Evolutionary conservation across 2,113 vertebrate species (phyloP).

Genomic region (Diadophis punctatus): DNA sequence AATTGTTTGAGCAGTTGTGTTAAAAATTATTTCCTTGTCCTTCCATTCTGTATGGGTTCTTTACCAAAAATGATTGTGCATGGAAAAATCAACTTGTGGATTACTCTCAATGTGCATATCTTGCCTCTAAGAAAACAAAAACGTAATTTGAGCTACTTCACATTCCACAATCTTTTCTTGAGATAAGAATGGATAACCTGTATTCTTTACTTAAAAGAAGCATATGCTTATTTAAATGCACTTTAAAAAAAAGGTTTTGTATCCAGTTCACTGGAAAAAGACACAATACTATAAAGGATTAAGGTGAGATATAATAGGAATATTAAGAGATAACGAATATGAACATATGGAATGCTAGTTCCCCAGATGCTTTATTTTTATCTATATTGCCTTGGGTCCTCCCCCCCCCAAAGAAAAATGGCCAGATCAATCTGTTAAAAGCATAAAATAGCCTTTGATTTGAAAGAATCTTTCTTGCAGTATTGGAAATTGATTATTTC

Average conservation of each 20-base stretch:
- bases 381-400: background rate
- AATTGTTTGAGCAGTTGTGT: background rate
- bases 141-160: slow-evolving; percentile 5
- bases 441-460: background rate
- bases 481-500: background rate
- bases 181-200: background rate
- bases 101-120: background rate
- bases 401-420: background rate
- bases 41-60: background rate
- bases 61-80: background rate
- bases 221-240: background rate
- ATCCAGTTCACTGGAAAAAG: background rate
- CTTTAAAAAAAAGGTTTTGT: background rate
- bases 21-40: background rate
- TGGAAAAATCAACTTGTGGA: slow-evolving; percentile 4
- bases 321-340: slow-evolving; percentile 11
- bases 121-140: slow-evolving; percentile 10
- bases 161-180: background rate
- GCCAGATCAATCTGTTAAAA: background rate
- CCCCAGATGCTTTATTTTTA: slow-evolving; percentile 12
- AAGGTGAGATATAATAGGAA: background rate
- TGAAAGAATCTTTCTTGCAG: background rate
- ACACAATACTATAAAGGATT: background rate
- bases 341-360: background rate
- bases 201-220: background rate